A percentile compares a stretch with the other conserved stretches of the same genome.
Evolutionary conservation across 2,888 invertebrate species (phyloP).

Genomic region (Eupeodes luniger): DNA sequence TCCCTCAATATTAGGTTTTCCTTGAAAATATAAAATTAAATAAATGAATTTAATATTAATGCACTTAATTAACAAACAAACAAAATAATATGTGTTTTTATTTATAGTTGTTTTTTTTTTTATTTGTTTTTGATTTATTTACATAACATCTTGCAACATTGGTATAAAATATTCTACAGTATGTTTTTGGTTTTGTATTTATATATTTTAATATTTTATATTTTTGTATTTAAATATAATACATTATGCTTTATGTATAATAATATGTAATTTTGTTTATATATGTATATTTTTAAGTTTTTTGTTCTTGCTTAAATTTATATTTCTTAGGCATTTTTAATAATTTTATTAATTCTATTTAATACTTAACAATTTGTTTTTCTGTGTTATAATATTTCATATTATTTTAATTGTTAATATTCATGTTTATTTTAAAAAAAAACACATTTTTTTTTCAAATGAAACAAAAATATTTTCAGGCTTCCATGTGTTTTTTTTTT

Average conservation of each 20-base stretch:
- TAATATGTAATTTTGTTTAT: slow-evolving; percentile 70
- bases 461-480: slow-evolving; percentile 57
- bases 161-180: slow-evolving; percentile 76
- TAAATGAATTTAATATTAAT: slow-evolving; percentile 1
- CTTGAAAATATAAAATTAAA: slow-evolving; percentile 7
- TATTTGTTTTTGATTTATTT: slow-evolving; percentile 54
- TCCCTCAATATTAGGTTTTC: neutral
- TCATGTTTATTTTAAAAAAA: slow-evolving; percentile 32
- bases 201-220: slow-evolving; percentile 6
- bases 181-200: slow-evolving; percentile 9
- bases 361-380: slow-evolving; percentile 57
- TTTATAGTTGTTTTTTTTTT: slow-evolving; percentile 19
- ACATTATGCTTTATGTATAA: slow-evolving; percentile 66
- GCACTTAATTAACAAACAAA: slow-evolving; percentile 29
- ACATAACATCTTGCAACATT: slow-evolving; percentile 75
- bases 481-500: slow-evolving; percentile 61
- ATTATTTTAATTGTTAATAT: slow-evolving; percentile 28
- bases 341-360: slow-evolving; percentile 66
- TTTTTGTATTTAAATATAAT: neutral
- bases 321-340: slow-evolving; percentile 65
- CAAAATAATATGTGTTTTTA: slow-evolving; percentile 21
- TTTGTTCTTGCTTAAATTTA: slow-evolving; percentile 72
- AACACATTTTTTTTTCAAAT: slow-evolving; percentile 17
- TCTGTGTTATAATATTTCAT: slow-evolving; percentile 28
- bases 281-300: slow-evolving; percentile 61